These are phyloP conservation scores for Apamea epomidion DNA, from an alignment of 2,888 invertebrate species.

Conservation along the genomic window DNA sequence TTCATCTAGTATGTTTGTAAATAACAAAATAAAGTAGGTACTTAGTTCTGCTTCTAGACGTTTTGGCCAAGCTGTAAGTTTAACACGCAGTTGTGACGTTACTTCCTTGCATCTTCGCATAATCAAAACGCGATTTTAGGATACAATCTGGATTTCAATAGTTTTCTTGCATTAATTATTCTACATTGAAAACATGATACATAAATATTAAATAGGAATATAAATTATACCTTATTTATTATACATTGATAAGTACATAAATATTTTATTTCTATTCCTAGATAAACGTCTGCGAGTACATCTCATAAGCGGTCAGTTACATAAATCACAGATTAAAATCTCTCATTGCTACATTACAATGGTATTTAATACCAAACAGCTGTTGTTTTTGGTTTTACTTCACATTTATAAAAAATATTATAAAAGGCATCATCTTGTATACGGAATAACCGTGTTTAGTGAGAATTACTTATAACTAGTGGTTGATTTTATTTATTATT, in stretches of 20 bases:
- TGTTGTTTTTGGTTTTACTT: slow-evolving; percentile 45
- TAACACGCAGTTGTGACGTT: background rate
- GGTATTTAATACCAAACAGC: slow-evolving; percentile 63
- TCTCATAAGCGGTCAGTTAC: slow-evolving; percentile 65
- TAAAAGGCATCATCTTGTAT: slow-evolving; percentile 49
- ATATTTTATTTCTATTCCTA: slow-evolving; percentile 51
- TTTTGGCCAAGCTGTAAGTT: slow-evolving; percentile 18
- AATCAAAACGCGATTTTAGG: background rate
- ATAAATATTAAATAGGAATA: slow-evolving; percentile 45
- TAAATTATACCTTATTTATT: slow-evolving; percentile 48
- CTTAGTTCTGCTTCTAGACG: background rate
- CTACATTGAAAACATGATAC: slow-evolving; percentile 25
- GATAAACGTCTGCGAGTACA: slow-evolving; percentile 64
- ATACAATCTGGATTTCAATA: slow-evolving; percentile 5
- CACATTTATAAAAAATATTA: slow-evolving; percentile 50
- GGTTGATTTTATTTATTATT: slow-evolving; percentile 33
- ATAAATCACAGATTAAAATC: slow-evolving; percentile 81
- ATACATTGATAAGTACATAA: slow-evolving; percentile 49
- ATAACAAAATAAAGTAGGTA: background rate
- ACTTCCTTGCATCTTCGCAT: background rate
- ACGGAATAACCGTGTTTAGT: slow-evolving; percentile 52
- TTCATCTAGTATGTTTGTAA: background rate
- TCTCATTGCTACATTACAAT: slow-evolving; percentile 63
- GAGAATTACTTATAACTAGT: slow-evolving; percentile 56
- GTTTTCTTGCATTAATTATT: slow-evolving; percentile 11